Evolutionary conservation across 2,797 vertebrate genomes (phyloP).

Genomic region (Coregonus sp.): DNA sequence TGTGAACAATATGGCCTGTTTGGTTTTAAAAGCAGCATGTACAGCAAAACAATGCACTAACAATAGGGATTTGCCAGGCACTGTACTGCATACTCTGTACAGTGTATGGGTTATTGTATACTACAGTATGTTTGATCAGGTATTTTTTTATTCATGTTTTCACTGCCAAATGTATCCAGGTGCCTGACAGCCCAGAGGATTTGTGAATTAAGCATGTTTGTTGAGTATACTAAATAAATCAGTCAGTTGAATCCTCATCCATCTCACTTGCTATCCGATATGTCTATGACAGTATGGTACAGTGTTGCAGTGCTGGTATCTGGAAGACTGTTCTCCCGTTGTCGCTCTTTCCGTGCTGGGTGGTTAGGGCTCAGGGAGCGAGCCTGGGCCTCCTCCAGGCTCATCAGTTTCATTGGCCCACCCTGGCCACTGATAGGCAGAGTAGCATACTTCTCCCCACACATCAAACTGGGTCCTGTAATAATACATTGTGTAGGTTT

Average conservation of each 20-base stretch:
- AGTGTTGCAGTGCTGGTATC: slow-evolving; percentile 85
- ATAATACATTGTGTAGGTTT: slow-evolving; percentile 1
- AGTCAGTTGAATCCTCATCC: background rate
- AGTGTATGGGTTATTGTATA: background rate
- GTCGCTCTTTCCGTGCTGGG: slow-evolving; percentile 85
- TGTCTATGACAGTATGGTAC: slow-evolving; percentile 94
- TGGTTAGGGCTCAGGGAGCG: slow-evolving; percentile 88
- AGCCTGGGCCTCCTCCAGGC: slow-evolving; percentile 95
- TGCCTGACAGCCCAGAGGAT: background rate
- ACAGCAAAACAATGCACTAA: background rate
- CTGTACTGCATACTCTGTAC: background rate
- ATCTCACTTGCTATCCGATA: slow-evolving; percentile 89
- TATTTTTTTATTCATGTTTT: background rate
- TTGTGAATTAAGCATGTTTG: background rate
- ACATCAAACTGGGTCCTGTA: slow-evolving; percentile 73
- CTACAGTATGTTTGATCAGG: background rate
- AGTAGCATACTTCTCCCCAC: slow-evolving; percentile 85
- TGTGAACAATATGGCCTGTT: background rate
- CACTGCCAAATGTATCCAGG: background rate
- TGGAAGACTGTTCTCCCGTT: slow-evolving; percentile 90
- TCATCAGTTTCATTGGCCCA: slow-evolving; percentile 94
- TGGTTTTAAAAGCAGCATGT: background rate
- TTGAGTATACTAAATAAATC: background rate
- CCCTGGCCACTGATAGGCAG: slow-evolving; percentile 81
- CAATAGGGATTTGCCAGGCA: too few species aligned